Conservation (phyloP, 1,140 invertebrate species). For the Temnothorax nylanderi region DNA sequence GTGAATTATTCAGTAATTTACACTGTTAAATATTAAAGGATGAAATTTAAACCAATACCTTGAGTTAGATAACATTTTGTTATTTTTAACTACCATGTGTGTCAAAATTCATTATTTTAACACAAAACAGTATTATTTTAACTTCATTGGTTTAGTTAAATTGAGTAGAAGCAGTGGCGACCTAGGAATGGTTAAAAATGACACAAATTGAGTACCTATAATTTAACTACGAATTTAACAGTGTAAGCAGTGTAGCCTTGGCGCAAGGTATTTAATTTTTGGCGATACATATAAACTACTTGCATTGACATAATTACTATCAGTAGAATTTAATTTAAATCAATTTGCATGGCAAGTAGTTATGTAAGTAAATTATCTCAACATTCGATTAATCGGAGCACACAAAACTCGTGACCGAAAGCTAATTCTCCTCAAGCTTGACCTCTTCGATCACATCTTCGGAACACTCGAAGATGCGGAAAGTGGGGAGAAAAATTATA, state of each 20-base stretch:
- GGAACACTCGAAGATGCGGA: background rate
- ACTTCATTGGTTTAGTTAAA: too few relatives aligned
- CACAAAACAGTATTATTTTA: too few relatives aligned
- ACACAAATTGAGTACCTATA: too few relatives aligned
- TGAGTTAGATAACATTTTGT: too few relatives aligned
- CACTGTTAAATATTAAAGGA: background rate
- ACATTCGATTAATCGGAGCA: background rate
- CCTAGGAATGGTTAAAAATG: too few relatives aligned
- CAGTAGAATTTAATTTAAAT: background rate
- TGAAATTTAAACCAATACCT: too few relatives aligned
- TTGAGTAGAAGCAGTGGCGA: too few relatives aligned
- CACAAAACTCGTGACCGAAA: background rate
- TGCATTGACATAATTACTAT: background rate
- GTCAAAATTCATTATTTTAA: too few relatives aligned
- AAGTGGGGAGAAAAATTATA: background rate
- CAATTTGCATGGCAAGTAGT: background rate
- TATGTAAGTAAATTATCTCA: background rate
- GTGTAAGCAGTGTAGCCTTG: too few relatives aligned
- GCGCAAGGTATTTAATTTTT: background rate
- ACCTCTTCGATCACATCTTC: slow-evolving; percentile 7
- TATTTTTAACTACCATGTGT: too few relatives aligned
- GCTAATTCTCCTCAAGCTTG: background rate
- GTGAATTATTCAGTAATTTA: slow-evolving; percentile 21
- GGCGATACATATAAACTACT: background rate
- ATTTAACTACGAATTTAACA: too few relatives aligned